Base-by-base conservation (phyloP, 2,113 vertebrate species). In the Diadophis punctatus region DNA sequence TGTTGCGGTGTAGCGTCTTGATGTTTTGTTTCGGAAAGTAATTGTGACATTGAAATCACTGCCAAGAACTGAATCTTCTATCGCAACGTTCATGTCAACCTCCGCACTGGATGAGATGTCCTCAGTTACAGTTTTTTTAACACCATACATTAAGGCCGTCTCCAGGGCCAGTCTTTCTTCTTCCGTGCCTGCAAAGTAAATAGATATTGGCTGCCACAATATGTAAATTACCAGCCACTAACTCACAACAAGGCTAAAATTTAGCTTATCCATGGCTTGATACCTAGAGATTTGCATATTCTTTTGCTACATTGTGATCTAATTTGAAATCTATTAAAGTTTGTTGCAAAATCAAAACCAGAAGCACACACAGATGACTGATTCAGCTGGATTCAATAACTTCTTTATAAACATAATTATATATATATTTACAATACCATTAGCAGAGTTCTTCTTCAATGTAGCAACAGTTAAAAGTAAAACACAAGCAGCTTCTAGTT, bases 101-200 rank as follows among this genome's bases (percentile, higher is more conserved):
- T 53, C 88, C 0, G 96, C 92, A 20, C 95, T 96, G 3, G 95
- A 58, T 0, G 91, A 8, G 25, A 95, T 95, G 2, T 98, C 98
- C 3, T 97, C 97, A 1, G 96, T 87, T 60, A 96, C 95, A 88
- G 95, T 84, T 87, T 98, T 98, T 88, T 98, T 97, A 43, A 98
- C 97, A 0, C 99, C 99, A 0, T 98, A 99, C 97, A 97, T 98
- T 92, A 99, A 97, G 0, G 99, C 99, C 9, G 98, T 98, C 93
- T 99, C 98, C 11, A 99, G 96, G 91, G 99, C 98, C 30, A 98
- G 94, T 2, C 99, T 98, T 96, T 99, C 99, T 95, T 99, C 98
- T 0, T 95, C 95, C 80, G 97, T 98, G 68, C 98, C 99, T 99
- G 96, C 49, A 93, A 95, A 90, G 68, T 27, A 68, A 95, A 52